Percentiles rank a stretch among this genome's conserved stretches.
These are phyloP conservation scores for Gerris lacustris DNA, from an alignment of 2,888 invertebrate genomes.

Conservation along the genomic window DNA sequence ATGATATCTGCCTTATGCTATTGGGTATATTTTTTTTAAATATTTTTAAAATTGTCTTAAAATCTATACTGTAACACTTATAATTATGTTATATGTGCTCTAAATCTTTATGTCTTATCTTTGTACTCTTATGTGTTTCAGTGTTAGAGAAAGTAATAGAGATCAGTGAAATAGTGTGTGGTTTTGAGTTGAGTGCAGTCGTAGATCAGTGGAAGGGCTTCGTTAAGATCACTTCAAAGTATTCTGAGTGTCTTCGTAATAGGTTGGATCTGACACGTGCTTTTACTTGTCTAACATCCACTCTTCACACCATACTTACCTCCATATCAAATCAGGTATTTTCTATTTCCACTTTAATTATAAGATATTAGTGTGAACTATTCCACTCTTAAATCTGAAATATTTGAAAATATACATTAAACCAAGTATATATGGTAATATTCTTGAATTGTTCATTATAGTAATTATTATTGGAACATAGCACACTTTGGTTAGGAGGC, in stretches of 20 bases:
- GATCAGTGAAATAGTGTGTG: slow-evolving; percentile 13
- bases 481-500: no score
- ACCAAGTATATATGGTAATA: no score
- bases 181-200: slow-evolving; percentile 13
- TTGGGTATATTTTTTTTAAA: background rate
- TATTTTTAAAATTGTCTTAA: no score
- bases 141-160: slow-evolving; percentile 13
- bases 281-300: slow-evolving; percentile 4
- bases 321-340: background rate
- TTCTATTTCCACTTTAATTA: background rate
- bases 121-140: slow-evolving; percentile 9
- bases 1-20: slow-evolving; percentile 6
- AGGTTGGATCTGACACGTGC: slow-evolving; percentile 12
- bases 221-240: slow-evolving; percentile 13
- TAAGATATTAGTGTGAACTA: no score
- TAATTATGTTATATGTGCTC: no score
- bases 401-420: no score
- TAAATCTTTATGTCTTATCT: background rate
- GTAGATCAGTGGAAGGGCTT: slow-evolving; percentile 17
- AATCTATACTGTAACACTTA: no score
- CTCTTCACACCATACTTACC: background rate
- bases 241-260: slow-evolving; percentile 8
- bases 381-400: no score
- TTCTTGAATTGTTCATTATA: no score
- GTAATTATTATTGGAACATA: no score